phyloP scores from a whole-genome alignment of 1,140 invertebrate species.

The Heliconius hewitsoni region DNA sequence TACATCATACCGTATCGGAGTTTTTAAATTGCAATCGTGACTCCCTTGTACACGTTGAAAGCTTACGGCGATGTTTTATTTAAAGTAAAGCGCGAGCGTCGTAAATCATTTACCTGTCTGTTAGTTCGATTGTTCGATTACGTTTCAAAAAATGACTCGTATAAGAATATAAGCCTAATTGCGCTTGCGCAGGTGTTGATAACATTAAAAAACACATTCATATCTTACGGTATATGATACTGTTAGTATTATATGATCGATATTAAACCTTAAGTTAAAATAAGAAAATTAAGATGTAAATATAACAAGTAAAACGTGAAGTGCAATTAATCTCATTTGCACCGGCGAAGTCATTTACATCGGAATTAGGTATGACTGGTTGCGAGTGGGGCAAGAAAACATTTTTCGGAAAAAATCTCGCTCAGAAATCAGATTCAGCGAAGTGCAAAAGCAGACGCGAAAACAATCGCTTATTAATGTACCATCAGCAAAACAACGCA shows the following conservation, averaged over 20 bases:
- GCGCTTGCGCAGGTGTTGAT: constrained; percentile 40
- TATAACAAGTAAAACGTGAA: constrained; percentile 51
- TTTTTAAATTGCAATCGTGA: constrained; percentile 80
- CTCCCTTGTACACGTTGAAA: constrained; percentile 74
- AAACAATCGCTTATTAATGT: constrained; percentile 73
- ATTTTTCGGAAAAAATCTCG: constrained; percentile 50
- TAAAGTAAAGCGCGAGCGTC: constrained; percentile 70
- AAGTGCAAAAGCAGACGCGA: constrained; percentile 77
- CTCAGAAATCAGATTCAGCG: constrained; percentile 67
- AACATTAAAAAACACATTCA: constrained; percentile 10
- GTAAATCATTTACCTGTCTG: constrained; percentile 74
- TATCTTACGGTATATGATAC: neutral
- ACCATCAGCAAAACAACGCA: constrained; percentile 49
- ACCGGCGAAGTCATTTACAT: constrained; percentile 60
- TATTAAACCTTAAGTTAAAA: constrained; percentile 16
- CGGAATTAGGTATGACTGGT: constrained; percentile 69
- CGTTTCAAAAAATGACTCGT: constrained; percentile 63
- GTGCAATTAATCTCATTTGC: constrained; percentile 69
- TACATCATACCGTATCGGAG: constrained; percentile 70
- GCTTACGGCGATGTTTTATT: constrained; percentile 78
- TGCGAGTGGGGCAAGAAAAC: constrained; percentile 51
- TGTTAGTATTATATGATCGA: neutral
- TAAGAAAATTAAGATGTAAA: constrained; percentile 53
- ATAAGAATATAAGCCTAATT: constrained; percentile 68
- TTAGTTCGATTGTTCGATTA: constrained; percentile 72